A percentile compares a stretch with the other conserved stretches of the same genome.
phyloP scores from a whole-genome alignment of 2,888 invertebrate genomes.

The Tipula vernalis region DNA sequence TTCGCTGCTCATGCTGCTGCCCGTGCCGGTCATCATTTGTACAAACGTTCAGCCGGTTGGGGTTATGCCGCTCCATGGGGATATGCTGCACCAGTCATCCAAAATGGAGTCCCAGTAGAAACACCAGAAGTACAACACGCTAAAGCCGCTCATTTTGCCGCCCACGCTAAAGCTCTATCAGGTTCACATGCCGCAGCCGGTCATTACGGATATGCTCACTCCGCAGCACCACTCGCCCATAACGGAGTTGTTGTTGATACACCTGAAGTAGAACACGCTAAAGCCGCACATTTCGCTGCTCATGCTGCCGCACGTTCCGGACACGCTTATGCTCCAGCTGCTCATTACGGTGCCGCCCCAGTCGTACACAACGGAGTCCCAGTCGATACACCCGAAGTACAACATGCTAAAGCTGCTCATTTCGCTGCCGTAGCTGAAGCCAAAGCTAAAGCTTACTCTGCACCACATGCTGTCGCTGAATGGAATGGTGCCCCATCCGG shows the following conservation, averaged over 20 bases:
- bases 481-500: not conserved
- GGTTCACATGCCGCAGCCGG: constrained; percentile 20
- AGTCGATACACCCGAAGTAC: constrained; percentile 40
- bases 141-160: constrained; percentile 34
- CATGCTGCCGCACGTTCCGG: constrained; percentile 32
- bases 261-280: constrained; percentile 37
- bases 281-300: constrained; percentile 33
- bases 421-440: constrained; percentile 32
- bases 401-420: constrained; percentile 35
- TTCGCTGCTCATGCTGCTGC: constrained; percentile 39
- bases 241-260: constrained; percentile 34
- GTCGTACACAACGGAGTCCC: constrained; percentile 38
- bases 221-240: not conserved
- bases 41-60: constrained; percentile 32
- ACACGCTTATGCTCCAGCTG: constrained; percentile 20
- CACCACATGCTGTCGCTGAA: not conserved
- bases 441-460: not conserved
- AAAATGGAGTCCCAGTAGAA: constrained; percentile 38
- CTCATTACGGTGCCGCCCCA: constrained; percentile 22
- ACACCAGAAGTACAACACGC: constrained; percentile 40
- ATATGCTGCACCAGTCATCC: constrained; percentile 28
- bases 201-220: constrained; percentile 18
- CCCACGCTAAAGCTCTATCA: constrained; percentile 31
- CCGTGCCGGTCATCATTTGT: constrained; percentile 29
- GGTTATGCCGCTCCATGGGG: constrained; percentile 27